These are phyloP conservation scores for Salarias fasciatus DNA, from an alignment of 2,797 vertebrate species.

Conservation along the genomic window DNA sequence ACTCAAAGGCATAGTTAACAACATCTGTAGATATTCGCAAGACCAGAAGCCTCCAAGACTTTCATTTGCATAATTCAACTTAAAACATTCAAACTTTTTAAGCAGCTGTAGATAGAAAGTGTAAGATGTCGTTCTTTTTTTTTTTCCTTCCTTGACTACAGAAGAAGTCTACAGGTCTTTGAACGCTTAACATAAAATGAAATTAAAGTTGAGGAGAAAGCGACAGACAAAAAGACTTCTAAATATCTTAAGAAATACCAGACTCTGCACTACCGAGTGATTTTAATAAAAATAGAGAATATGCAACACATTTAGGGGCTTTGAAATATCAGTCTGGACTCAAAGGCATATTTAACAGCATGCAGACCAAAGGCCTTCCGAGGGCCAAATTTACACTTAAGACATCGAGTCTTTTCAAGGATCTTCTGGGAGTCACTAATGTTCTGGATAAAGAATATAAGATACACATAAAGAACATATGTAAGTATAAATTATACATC, in stretches of 20 bases:
- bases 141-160: background rate
- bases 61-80: slow-evolving; percentile 11
- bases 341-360: slow-evolving; percentile 13
- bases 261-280: background rate
- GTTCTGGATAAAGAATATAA: too few species aligned
- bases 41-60: background rate
- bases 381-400: slow-evolving; percentile 10
- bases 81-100: slow-evolving; percentile 18
- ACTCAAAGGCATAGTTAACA: slow-evolving; percentile 6
- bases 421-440: slow-evolving; percentile 1
- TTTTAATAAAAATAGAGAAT: background rate
- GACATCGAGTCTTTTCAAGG: slow-evolving; percentile 1
- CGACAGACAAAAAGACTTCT: background rate
- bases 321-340: slow-evolving; percentile 4
- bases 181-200: slow-evolving; percentile 25
- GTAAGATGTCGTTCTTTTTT: background rate
- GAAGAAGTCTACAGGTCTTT: slow-evolving; percentile 10
- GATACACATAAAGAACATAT: too few species aligned
- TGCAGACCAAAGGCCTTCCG: slow-evolving; percentile 1
- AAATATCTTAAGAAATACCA: slow-evolving; percentile 16
- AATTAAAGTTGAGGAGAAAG: slow-evolving; percentile 4
- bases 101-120: slow-evolving; percentile 10
- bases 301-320: slow-evolving; percentile 18
- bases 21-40: slow-evolving; percentile 3
- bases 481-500: too few species aligned